Evolutionary conservation across 2,888 invertebrate species (phyloP), one percentile per base, ranked within the genome.

Genomic region (Epinotia bilunana): DNA sequence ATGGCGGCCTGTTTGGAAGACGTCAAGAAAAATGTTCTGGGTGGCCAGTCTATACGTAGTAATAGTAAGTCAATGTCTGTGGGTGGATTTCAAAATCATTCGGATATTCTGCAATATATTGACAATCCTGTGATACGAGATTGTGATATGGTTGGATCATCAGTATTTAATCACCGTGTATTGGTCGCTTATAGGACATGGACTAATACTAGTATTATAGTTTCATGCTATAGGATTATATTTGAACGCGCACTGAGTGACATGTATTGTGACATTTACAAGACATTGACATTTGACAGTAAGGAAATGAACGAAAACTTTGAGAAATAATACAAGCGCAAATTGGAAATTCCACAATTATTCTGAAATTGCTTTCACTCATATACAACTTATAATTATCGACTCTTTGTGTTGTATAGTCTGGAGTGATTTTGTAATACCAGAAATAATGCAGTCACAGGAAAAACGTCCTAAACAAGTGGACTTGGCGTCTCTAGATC

Each of bases 401-500:
- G 12, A 72, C 18, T 43, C 9, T 58, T 23, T n/a, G 23, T 39
- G 7, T 12, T 69, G 9, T n/a, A 58, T 46, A 20, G 12, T 16
- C 13, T 18, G 39, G 3, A 28, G 74, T 64, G 58, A 28, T 65
- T 64, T 60, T 64, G 62, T 68, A 23, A 39, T 16, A 57, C 13
- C 12, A 43, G 18, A 53, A 65, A 74, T 39, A 43, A 91, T 92
- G 91, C 90, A 91, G 81, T 80, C 86, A 12, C 89, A 88, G 78
- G 92, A 91, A 72, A 91, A 88, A 80, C 88, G 85, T 55, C 79
- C 79, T 7, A 89, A 85, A 77, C 77, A 84, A 61, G 79, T 86
- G 72, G 92, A 92, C 80, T 81, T 91, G 74, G 89, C 90, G 77
- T 88, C 91, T 68, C 86, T 95, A 79, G 96, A 96, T 78, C 97